These are phyloP conservation scores for Scytalopus superciliaris DNA, from an alignment of 2,113 vertebrate species.

Conservation along the genomic window DNA sequence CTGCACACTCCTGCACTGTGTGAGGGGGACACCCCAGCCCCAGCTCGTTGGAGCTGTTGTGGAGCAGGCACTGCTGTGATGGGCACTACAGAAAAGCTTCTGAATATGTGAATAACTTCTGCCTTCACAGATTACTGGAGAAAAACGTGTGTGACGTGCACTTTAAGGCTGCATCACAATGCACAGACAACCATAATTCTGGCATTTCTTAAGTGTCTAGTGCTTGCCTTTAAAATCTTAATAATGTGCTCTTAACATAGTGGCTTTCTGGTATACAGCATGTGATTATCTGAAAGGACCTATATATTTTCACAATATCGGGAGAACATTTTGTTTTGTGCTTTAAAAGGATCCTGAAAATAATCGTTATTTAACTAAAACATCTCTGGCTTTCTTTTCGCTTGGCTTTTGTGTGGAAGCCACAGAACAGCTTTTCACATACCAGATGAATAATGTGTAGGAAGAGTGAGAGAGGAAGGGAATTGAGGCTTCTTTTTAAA, in stretches of 20 bases:
- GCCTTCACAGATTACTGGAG: neutral
- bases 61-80: neutral
- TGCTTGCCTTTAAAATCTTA: neutral
- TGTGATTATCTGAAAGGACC: constrained; percentile 5
- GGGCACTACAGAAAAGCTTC: neutral
- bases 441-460: constrained; percentile 55
- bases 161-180: neutral
- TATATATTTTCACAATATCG: neutral
- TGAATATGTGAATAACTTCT: neutral
- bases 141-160: neutral
- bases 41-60: neutral
- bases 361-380: constrained; percentile 28
- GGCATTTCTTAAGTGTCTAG: neutral
- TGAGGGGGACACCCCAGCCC: neutral
- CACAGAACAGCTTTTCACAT: constrained; percentile 45
- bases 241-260: neutral
- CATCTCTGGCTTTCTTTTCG: constrained; percentile 16
- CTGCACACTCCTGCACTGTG: neutral
- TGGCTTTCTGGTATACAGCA: neutral
- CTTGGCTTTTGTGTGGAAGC: constrained; percentile 39
- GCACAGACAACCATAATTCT: neutral
- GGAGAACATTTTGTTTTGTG: constrained; percentile 32
- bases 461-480: constrained; percentile 41
- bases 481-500: constrained; percentile 21
- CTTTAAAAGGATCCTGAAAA: constrained; percentile 10